Percentiles rank a stretch among this genome's conserved stretches.
phyloP scores from a whole-genome alignment of 2,888 invertebrate species.

The Acleris cristana region DNA sequence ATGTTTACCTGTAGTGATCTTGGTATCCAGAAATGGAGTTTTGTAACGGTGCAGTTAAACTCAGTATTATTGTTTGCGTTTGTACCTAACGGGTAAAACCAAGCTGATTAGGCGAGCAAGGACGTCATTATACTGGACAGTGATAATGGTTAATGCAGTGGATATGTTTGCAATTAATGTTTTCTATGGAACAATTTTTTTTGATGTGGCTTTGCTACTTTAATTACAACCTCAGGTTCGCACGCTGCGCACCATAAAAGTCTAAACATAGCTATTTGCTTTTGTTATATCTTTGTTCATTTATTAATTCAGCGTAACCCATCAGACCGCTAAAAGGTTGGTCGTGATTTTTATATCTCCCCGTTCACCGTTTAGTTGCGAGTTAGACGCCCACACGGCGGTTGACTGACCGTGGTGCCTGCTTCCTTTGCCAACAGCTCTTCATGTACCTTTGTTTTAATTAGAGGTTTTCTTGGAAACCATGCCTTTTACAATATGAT shows the following conservation, averaged over 20 bases:
- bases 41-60: slow-evolving; percentile 5
- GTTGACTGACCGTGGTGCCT: slow-evolving; percentile 52
- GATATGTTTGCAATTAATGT: too few relatives aligned
- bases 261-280: neutral
- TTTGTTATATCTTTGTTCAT: neutral
- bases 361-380: slow-evolving; percentile 38
- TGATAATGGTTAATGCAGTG: slow-evolving; percentile 20
- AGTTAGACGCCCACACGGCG: slow-evolving; percentile 46
- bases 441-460: slow-evolving; percentile 19
- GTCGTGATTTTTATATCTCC: slow-evolving; percentile 2
- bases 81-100: slow-evolving; percentile 24
- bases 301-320: neutral
- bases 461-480: slow-evolving; percentile 9
- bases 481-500: slow-evolving; percentile 7
- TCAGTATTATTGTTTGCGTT: neutral
- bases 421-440: slow-evolving; percentile 14
- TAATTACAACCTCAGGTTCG: too few relatives aligned
- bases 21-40: slow-evolving; percentile 8
- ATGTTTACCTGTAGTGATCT: neutral
- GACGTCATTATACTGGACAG: slow-evolving; percentile 15
- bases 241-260: too few relatives aligned
- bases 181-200: too few relatives aligned
- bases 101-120: slow-evolving; percentile 24
- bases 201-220: too few relatives aligned
- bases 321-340: neutral